Evolutionary conservation across 1,140 invertebrate species (phyloP), one percentile per base, ranked within the genome.

Genomic region (Brevipalpus yothersi): DNA sequence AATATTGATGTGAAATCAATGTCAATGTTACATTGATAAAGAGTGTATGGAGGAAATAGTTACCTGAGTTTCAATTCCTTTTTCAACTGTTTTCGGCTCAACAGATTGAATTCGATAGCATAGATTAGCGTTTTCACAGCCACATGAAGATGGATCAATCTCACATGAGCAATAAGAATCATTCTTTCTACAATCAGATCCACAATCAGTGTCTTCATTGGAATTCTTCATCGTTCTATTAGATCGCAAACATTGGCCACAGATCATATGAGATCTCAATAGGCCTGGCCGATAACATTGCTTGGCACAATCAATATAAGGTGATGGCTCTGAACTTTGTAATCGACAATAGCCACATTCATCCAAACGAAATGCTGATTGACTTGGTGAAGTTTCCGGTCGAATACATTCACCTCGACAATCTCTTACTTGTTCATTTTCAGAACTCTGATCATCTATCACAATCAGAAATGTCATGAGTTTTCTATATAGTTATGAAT

Each of bases 341-440:
- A 62, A 41, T 55, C 61, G 40, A 59, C 62, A 63, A 55, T 56
- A 23, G 3, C 62, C 62, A 59, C 62, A 63, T 17, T 62, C 53
- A 42, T 63, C 60, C 19, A 61, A 17, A 17, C 39, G 17, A 60
- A 60, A 62, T 4, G 56, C 31, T 21, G 56, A 59, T 40, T 61
- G 60, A 15, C 15, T 19, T 15, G 41, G 41, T 15, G 53, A 17
- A 12, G 54, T 17, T 40, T 60, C 47, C 11, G 61, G 53, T 45
- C 12, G 42, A 1, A 58, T 53, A 45, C 64, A 65, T 21, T 41
- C 42, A 12, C 64, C 64, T 21, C 62, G 53, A 49, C 64, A 65
- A 43, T 65, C 62, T 31, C 64, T 59, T 31, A 31, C 31, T 31
- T 31, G 31, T 58, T 5, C 47, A 51, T 40, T 63, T 8, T 41